Evolutionary conservation across 2,797 vertebrate genomes (phyloP).

Genomic region (Steatocranus sp.): DNA sequence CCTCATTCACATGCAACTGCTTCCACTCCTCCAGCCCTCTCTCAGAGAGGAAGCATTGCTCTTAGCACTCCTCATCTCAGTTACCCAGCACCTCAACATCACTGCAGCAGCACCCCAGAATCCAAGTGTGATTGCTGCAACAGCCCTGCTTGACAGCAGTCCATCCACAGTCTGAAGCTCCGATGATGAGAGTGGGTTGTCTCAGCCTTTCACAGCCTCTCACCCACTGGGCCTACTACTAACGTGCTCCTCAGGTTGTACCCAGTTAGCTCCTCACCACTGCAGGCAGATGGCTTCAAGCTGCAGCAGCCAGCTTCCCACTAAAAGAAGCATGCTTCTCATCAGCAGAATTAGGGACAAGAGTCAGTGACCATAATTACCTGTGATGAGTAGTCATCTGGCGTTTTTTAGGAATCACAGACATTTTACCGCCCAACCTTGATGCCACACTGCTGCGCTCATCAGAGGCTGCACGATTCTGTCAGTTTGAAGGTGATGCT

Average conservation of each 20-base stretch:
- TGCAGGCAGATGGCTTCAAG: neutral
- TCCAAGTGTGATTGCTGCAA: neutral
- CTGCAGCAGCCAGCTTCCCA: neutral
- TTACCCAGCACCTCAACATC: neutral
- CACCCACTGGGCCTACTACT: neutral
- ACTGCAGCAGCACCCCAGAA: neutral
- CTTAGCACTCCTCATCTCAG: neutral
- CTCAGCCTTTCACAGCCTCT: neutral
- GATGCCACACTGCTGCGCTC: neutral
- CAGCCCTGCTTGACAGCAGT: neutral
- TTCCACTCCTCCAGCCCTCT: neutral
- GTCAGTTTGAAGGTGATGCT: neutral
- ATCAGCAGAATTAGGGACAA: neutral
- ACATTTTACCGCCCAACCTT: neutral
- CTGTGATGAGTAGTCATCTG: neutral
- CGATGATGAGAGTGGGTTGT: rapidly evolving
- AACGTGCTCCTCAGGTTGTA: neutral
- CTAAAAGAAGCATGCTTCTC: neutral
- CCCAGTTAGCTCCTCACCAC: neutral
- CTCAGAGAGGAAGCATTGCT: neutral
- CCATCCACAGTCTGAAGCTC: neutral
- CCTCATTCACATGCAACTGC: neutral
- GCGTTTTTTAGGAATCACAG: neutral
- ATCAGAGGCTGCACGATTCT: neutral
- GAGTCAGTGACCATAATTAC: neutral